phyloP scores from a whole-genome alignment of 2,797 vertebrate genomes.

The Botia almorhae region DNA sequence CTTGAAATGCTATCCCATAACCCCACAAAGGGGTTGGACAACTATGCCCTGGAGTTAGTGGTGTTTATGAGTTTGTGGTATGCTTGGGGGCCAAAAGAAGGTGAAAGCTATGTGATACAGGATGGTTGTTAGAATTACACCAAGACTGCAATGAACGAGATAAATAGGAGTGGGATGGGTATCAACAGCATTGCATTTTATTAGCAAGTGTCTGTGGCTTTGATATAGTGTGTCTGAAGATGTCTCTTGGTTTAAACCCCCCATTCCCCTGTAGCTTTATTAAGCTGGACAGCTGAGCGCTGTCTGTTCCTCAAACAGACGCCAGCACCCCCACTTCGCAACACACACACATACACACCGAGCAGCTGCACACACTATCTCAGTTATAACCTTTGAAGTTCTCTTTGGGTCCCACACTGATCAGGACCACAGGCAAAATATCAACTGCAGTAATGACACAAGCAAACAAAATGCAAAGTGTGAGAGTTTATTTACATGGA shows the following conservation, averaged over 20 bases:
- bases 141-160: neutral
- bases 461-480: slow-evolving; percentile 45
- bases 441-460: slow-evolving; percentile 66
- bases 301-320: slow-evolving; percentile 74
- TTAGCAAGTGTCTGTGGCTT: slow-evolving; percentile 83
- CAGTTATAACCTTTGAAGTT: slow-evolving; percentile 71
- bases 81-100: slow-evolving; percentile 9
- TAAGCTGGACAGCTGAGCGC: slow-evolving; percentile 78
- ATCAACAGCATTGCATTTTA: slow-evolving; percentile 77
- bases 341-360: slow-evolving; percentile 74
- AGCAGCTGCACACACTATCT: slow-evolving; percentile 96
- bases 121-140: neutral
- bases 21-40: slow-evolving; percentile 10
- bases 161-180: slow-evolving; percentile 24
- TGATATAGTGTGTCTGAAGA: slow-evolving; percentile 83
- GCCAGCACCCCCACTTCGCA: slow-evolving; percentile 34
- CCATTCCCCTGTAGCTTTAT: slow-evolving; percentile 75
- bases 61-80: slow-evolving; percentile 37
- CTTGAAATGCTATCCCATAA: slow-evolving; percentile 21
- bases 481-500: slow-evolving; percentile 75
- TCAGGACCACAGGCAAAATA: slow-evolving; percentile 73
- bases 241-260: slow-evolving; percentile 51
- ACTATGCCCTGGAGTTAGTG: neutral
- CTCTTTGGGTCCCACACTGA: slow-evolving; percentile 59
- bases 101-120: slow-evolving; percentile 28